Conservation (phyloP, 2,888 invertebrate species). For the Rapana venosa region DNA sequence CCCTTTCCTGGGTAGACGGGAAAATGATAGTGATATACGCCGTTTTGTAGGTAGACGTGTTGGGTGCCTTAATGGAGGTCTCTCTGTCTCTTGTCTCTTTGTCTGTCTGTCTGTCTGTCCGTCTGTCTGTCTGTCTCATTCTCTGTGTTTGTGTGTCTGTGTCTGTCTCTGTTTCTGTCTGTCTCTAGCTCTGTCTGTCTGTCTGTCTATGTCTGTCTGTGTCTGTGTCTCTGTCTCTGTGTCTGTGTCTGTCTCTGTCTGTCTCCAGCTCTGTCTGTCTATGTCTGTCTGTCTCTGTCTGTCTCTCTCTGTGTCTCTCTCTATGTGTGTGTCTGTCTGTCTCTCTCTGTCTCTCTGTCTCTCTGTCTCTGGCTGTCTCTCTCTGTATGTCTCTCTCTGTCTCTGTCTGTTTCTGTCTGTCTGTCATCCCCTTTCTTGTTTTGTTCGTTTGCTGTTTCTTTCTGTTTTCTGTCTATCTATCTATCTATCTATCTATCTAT, state of each 20-base stretch:
- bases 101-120: neutral
- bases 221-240: neutral
- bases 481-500: no score
- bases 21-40: no score
- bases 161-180: neutral
- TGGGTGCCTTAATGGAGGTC: neutral
- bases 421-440: no score
- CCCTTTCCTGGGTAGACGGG: no score
- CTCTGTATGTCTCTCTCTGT: no score
- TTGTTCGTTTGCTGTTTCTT: no score
- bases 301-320: no score
- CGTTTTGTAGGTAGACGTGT: no score
- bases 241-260: neutral
- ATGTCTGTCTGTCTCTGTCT: neutral
- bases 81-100: neutral
- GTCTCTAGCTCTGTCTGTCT: neutral
- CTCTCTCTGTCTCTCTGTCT: neutral
- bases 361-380: no score
- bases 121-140: neutral
- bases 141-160: neutral
- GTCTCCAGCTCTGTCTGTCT: neutral
- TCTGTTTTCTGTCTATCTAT: no score
- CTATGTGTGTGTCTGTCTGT: no score
- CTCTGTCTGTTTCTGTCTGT: no score
- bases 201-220: neutral